Percentiles rank a stretch among this genome's conserved stretches.
Conservation (phyloP, 2,888 invertebrate species). For the Microctonus hyperodae region DNA sequence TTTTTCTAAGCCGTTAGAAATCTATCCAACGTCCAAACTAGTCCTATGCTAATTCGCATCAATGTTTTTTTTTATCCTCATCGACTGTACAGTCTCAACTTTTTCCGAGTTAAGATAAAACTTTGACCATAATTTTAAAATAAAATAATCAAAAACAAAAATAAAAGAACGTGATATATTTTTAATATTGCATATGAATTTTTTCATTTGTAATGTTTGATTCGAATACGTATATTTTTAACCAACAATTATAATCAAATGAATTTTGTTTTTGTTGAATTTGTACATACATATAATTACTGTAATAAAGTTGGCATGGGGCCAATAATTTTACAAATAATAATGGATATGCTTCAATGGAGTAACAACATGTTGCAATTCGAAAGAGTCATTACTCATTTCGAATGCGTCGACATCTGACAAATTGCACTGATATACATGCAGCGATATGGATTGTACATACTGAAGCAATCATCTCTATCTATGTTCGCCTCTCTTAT, state of each 20-base stretch:
- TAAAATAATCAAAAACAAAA: background rate
- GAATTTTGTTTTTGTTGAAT: background rate
- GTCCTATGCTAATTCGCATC: slow-evolving; percentile 2
- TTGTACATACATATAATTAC: background rate
- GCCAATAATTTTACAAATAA: slow-evolving; percentile 4
- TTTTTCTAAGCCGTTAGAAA: slow-evolving; percentile 8
- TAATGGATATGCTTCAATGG: slow-evolving; percentile 8
- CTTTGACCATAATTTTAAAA: background rate
- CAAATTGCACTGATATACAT: slow-evolving; percentile 28
- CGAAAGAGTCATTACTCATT: slow-evolving; percentile 23
- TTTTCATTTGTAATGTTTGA: too few species aligned
- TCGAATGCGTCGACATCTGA: slow-evolving; percentile 26
- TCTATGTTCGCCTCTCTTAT: background rate
- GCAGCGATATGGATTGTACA: slow-evolving; percentile 13
- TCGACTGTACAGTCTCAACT: background rate
- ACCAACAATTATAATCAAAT: background rate
- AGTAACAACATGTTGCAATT: background rate
- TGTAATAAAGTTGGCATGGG: background rate
- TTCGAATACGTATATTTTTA: too few species aligned
- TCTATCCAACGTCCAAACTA: background rate
- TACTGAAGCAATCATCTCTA: slow-evolving; percentile 22
- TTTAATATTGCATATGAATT: too few species aligned
- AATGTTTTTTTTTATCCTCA: background rate
- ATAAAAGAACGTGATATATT: too few species aligned
- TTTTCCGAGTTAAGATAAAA: background rate